Evolutionary conservation across 2,888 invertebrate genomes (phyloP).

Genomic region (Coelinius sp.): DNA sequence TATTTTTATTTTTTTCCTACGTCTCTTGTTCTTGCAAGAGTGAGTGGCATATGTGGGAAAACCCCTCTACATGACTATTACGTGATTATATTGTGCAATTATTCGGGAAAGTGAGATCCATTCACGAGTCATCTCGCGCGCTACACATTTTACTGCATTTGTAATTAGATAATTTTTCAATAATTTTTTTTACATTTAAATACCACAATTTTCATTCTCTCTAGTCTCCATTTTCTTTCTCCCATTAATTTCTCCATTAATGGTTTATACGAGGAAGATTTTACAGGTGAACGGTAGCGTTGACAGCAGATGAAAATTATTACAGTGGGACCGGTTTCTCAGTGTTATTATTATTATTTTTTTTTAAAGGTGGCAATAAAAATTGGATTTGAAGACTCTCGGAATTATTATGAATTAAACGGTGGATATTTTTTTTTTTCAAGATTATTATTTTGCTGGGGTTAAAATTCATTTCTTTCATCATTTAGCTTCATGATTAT

Average conservation of each 20-base stretch:
- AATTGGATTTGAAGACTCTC: constrained; percentile 39
- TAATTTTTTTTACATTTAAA: not conserved
- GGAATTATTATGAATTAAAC: constrained; percentile 4
- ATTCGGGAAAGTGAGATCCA: constrained; percentile 36
- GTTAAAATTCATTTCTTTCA: not conserved
- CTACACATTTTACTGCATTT: constrained; percentile 3
- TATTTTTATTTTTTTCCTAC: constrained; percentile 22
- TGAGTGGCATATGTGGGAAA: constrained; percentile 30
- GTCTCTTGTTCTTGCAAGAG: constrained; percentile 19
- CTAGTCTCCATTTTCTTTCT: not conserved
- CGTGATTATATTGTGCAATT: constrained; percentile 33
- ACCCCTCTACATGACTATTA: constrained; percentile 21
- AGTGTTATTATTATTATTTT: constrained; percentile 7
- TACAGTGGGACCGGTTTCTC: constrained; percentile 33
- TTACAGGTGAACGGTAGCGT: constrained; percentile 39
- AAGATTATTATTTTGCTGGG: not conserved
- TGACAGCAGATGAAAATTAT: constrained; percentile 37
- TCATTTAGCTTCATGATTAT: not conserved
- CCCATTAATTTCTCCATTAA: not conserved
- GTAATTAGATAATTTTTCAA: constrained; percentile 23
- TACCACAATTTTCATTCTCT: not conserved
- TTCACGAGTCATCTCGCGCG: constrained; percentile 30
- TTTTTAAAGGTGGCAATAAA: constrained; percentile 29
- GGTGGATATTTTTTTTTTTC: not conserved
- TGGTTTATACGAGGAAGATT: constrained; percentile 10